Evolutionary conservation across 2,113 vertebrate species (phyloP).

Genomic region (Pavo muticus): DNA sequence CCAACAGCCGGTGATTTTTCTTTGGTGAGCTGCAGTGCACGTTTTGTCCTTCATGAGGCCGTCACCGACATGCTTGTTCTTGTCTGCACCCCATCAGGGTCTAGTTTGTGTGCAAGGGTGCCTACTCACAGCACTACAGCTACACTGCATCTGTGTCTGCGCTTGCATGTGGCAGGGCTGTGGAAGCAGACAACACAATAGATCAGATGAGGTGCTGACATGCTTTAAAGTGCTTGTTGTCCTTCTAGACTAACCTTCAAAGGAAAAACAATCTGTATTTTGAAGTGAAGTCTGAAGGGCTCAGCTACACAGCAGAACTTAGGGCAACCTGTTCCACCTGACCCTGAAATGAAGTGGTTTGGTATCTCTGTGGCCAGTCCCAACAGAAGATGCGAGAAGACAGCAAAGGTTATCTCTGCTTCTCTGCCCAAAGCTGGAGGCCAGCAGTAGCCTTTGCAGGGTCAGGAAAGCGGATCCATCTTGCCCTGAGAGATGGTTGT

Average conservation of each 20-base stretch:
- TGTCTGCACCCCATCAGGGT: not conserved
- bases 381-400: not conserved
- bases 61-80: not conserved
- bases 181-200: constrained; percentile 1
- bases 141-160: not conserved
- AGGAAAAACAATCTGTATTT: not conserved
- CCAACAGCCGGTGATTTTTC: constrained; percentile 4
- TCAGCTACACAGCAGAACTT: not conserved
- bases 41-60: not conserved
- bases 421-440: constrained; percentile 19
- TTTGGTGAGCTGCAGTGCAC: not conserved
- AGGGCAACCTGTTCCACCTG: not conserved
- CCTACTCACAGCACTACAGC: not conserved
- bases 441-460: not conserved
- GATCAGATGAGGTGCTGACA: constrained; percentile 21
- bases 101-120: not conserved
- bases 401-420: not conserved
- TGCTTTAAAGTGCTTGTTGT: constrained; percentile 61
- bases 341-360: not conserved
- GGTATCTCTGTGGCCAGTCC: not conserved
- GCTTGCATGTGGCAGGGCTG: not conserved
- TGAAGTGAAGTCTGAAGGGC: not conserved
- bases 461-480: not conserved
- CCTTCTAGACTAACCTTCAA: not conserved
- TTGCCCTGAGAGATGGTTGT: not conserved